A percentile compares a stretch with the other conserved stretches of the same genome.
These are phyloP conservation scores for Pterobdella sp. DNA, from an alignment of 2,888 invertebrate species.

Conservation along the genomic window DNA sequence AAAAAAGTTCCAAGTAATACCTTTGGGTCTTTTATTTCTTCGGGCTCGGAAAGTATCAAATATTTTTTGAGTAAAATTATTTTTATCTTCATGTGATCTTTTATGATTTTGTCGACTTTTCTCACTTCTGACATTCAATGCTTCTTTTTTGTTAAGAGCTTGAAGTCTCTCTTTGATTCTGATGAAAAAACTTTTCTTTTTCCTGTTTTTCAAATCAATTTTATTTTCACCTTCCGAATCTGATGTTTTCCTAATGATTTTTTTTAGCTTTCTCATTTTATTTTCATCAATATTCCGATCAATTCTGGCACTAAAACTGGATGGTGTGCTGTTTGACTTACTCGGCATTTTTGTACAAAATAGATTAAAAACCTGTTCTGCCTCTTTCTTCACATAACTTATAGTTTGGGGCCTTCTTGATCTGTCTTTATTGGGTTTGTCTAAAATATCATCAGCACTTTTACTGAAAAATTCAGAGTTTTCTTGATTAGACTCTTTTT, in stretches of 20 bases:
- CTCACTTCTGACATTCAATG: neutral
- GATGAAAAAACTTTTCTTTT: conserved; percentile 2
- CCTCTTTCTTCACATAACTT: neutral
- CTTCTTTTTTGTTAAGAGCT: conserved; percentile 9
- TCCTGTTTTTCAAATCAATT: neutral
- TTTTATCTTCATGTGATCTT: neutral
- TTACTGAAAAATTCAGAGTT: neutral
- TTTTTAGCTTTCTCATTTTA: conserved; percentile 1
- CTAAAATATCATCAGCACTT: neutral
- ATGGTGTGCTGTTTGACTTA: neutral
- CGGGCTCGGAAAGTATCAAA: neutral
- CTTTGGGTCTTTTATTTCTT: neutral
- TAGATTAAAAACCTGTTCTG: conserved; percentile 1
- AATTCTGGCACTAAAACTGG: conserved; percentile 6
- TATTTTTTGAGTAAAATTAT: neutral
- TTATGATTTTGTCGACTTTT: neutral
- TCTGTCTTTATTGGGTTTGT: neutral
- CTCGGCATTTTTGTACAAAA: neutral
- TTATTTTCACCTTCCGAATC: neutral
- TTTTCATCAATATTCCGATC: neutral
- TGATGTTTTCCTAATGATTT: neutral
- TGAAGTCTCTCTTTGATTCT: neutral
- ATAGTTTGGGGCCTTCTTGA: conserved; percentile 1
- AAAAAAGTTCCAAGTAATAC: neutral
- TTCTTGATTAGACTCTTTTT: too few species aligned